These are phyloP conservation scores for Tetraodon nigroviridis DNA, from an alignment of 2,113 vertebrate genomes.

Conservation along the genomic window DNA sequence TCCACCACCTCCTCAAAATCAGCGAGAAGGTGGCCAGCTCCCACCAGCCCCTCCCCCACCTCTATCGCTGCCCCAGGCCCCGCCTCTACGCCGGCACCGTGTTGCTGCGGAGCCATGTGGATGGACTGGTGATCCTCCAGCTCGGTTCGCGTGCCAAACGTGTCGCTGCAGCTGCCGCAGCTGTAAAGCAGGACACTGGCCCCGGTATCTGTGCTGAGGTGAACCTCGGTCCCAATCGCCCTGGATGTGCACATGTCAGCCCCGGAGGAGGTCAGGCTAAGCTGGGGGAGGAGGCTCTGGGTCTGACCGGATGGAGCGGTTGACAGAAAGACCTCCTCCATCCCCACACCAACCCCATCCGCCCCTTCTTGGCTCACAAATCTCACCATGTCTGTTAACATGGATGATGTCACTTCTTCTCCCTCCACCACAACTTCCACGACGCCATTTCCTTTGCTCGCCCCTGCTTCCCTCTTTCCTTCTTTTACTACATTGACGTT, in stretches of 20 bases:
- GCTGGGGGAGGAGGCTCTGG: constrained; percentile 58
- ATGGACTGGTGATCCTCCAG: constrained; percentile 79
- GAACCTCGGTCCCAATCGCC: constrained; percentile 65
- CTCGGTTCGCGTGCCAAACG: constrained; percentile 73
- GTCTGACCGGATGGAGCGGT: constrained; percentile 47
- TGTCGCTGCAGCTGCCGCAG: constrained; percentile 77
- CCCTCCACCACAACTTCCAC: constrained; percentile 61
- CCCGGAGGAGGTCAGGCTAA: constrained; percentile 59
- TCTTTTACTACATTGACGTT: constrained; percentile 55
- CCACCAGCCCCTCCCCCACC: constrained; percentile 70
- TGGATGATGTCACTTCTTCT: constrained; percentile 63
- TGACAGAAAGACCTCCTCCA: constrained; percentile 75
- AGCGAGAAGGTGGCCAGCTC: constrained; percentile 73
- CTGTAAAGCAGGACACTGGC: constrained; percentile 75
- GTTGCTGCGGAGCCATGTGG: constrained; percentile 50
- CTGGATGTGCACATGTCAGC: constrained; percentile 38
- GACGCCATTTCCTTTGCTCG: constrained; percentile 26
- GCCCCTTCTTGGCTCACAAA: constrained; percentile 71
- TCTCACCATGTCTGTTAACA: constrained; percentile 73
- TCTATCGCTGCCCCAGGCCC: constrained; percentile 53
- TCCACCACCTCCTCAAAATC: constrained; percentile 81
- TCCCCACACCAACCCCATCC: constrained; percentile 68
- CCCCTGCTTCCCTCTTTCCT: constrained; percentile 42
- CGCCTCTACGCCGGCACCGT: constrained; percentile 26
- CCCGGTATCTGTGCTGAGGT: constrained; percentile 73